Percentiles rank a stretch among this genome's conserved stretches.
Conservation (phyloP, 2,113 vertebrate species). For the Lepus americanus region DNA sequence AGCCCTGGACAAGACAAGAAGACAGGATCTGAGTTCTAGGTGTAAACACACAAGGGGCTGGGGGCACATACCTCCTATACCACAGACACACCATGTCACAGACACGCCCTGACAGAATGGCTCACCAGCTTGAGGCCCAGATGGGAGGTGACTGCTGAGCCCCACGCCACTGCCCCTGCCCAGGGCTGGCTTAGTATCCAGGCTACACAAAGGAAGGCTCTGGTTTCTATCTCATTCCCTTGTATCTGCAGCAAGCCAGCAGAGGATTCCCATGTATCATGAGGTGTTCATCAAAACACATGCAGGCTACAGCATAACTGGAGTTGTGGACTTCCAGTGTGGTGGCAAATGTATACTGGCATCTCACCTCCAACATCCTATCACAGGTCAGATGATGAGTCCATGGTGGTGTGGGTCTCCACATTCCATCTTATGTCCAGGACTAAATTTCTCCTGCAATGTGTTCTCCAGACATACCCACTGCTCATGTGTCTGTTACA, state of each 20-base stretch:
- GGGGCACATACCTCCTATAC: background rate
- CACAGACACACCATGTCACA: background rate
- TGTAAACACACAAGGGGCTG: background rate
- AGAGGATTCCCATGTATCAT: background rate
- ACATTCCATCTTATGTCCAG: background rate
- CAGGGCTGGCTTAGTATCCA: background rate
- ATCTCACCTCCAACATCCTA: background rate
- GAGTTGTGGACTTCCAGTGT: background rate
- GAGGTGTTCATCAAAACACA: background rate
- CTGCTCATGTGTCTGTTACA: background rate
- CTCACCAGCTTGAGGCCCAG: background rate
- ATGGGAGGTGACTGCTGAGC: background rate
- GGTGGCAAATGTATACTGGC: background rate
- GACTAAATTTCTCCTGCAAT: background rate
- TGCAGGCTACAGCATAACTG: background rate
- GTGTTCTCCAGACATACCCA: background rate
- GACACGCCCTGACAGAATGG: background rate
- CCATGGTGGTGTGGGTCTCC: background rate
- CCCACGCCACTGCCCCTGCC: rapidly evolving
- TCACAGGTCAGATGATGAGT: background rate
- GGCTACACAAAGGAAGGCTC: background rate
- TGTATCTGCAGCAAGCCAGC: background rate
- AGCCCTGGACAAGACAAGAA: constrained; percentile 87
- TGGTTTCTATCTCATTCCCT: background rate
- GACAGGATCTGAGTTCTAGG: background rate